Evolutionary conservation across 2,888 invertebrate species (phyloP).

Genomic region (Parnassius apollo): DNA sequence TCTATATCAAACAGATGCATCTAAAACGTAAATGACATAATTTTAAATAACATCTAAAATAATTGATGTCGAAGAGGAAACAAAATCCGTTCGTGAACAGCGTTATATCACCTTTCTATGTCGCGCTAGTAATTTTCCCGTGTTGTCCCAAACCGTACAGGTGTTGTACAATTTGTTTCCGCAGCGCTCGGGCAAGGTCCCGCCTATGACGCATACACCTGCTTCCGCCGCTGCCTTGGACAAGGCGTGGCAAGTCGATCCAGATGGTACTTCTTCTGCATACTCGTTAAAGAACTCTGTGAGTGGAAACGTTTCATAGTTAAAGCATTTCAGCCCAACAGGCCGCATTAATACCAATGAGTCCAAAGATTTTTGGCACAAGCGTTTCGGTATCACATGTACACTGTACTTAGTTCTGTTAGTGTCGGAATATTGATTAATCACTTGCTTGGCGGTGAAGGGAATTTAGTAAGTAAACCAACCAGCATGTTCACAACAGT

Average conservation of each 20-base stretch:
- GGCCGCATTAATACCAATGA: no score
- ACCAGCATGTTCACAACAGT: no score
- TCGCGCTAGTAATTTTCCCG: constrained; percentile 88
- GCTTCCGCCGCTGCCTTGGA: constrained; percentile 88
- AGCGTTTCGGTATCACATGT: no score
- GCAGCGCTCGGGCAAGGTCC: constrained; percentile 92
- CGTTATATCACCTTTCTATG: constrained; percentile 87
- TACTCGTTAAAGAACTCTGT: constrained; percentile 89
- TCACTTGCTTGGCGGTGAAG: no score
- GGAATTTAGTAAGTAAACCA: no score
- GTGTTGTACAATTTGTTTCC: constrained; percentile 90
- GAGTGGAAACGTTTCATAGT: no score
- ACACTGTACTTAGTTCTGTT: no score
- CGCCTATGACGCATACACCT: constrained; percentile 91
- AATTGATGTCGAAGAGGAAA: background rate
- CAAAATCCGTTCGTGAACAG: no score
- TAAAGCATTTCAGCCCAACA: no score
- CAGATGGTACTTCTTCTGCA: constrained; percentile 91
- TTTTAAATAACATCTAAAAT: background rate
- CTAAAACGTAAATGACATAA: constrained; percentile 64
- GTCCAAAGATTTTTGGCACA: no score
- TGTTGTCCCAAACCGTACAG: constrained; percentile 90
- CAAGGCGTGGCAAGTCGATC: constrained; percentile 87
- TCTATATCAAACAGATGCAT: constrained; percentile 98
- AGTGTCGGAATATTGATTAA: no score